phyloP scores from a whole-genome alignment of 2,888 invertebrate species.

The Temnothorax unifasciatus region DNA sequence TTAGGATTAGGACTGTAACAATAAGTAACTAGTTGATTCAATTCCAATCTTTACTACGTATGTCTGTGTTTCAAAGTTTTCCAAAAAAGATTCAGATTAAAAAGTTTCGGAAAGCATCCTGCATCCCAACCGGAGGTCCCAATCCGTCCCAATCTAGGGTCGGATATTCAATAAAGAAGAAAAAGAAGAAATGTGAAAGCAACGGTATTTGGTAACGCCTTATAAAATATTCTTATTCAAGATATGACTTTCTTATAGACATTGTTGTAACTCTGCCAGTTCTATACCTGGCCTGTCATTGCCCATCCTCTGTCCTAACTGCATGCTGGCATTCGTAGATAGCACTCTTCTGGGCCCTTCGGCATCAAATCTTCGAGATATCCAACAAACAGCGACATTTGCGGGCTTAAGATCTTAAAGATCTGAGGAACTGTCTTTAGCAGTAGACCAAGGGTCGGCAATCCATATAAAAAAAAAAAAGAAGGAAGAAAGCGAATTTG shows the following conservation, averaged over 20 bases:
- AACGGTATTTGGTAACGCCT: too few species aligned
- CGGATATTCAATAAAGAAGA: too few species aligned
- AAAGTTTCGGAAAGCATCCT: too few species aligned
- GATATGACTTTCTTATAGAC: too few species aligned
- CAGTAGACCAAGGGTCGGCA: background rate
- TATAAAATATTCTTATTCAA: too few species aligned
- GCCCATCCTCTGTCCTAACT: constrained; percentile 78
- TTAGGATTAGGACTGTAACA: background rate
- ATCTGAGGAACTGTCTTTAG: background rate
- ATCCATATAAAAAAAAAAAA: background rate
- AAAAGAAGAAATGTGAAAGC: too few species aligned
- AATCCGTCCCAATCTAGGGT: too few species aligned
- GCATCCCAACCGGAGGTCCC: too few species aligned
- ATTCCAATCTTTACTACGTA: too few species aligned
- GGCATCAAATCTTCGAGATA: background rate
- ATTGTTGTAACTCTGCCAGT: background rate
- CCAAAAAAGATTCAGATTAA: too few species aligned
- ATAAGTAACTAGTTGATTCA: background rate
- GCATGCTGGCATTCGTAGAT: constrained; percentile 76
- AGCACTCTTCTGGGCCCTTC: constrained; percentile 68
- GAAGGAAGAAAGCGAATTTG: background rate
- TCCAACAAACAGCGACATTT: background rate
- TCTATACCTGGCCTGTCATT: constrained; percentile 74
- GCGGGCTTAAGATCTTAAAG: background rate
- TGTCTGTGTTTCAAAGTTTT: too few species aligned